Conservation (phyloP, 2,888 invertebrate species). For the Agrotis ipsilon region DNA sequence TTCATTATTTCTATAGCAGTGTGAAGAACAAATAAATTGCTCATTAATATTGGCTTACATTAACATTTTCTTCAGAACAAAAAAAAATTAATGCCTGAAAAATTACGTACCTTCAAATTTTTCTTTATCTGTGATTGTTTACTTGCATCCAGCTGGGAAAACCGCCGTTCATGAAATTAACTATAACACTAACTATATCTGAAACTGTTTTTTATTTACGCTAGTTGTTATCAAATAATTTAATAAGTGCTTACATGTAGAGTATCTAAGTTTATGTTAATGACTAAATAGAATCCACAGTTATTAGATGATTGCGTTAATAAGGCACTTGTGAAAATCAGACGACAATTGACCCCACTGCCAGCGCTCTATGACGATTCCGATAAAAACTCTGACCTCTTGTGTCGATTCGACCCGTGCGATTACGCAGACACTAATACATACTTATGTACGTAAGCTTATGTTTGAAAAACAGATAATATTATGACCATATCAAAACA, state of each 20-base stretch:
- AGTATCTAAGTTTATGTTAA: constrained; percentile 14
- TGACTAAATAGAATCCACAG: constrained; percentile 32
- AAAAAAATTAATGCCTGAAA: not conserved
- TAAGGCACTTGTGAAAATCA: constrained; percentile 76
- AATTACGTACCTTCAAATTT: constrained; percentile 36
- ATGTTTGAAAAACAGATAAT: constrained; percentile 36
- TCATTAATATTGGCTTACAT: not conserved
- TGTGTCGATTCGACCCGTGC: constrained; percentile 43
- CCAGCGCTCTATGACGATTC: constrained; percentile 66
- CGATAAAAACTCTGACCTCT: constrained; percentile 79
- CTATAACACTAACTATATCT: not conserved
- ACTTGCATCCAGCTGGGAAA: constrained; percentile 1
- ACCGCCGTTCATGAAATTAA: not conserved
- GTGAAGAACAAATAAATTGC: constrained; percentile 12
- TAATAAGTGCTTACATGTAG: not conserved
- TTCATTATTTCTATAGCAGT: not conserved
- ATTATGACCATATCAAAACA: constrained; percentile 17
- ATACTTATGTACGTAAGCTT: constrained; percentile 1
- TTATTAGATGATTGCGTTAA: constrained; percentile 55
- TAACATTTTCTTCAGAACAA: no score
- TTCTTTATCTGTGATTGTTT: constrained; percentile 8
- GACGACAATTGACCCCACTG: constrained; percentile 80
- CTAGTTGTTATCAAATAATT: not conserved
- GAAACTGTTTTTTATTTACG: not conserved
- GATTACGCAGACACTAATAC: constrained; percentile 47